Base-by-base conservation (phyloP, 2,113 vertebrate species). In the Bubo bubo region DNA sequence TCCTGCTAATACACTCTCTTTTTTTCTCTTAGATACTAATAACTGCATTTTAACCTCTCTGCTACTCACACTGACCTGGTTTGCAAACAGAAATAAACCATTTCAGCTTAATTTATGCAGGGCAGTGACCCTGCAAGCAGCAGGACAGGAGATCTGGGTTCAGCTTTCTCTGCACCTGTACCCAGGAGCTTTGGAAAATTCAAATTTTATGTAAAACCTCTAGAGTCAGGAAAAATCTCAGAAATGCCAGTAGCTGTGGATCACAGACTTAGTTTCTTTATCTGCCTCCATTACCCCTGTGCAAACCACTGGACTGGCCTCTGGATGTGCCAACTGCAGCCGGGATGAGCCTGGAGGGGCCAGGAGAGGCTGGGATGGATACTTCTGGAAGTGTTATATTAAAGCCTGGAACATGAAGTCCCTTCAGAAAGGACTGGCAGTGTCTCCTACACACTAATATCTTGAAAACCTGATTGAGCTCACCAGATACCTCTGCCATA, bases 1-100 rank as follows among this genome's bases (percentile, higher is more conserved):
- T 86, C 41, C 74, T 58, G 50, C 49, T 91, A 59, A 79, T n/a
- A 35, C 0, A 4, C 4, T 30, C 2, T 6, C 7, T 60, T 91
- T 55, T 52, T 52, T 52, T 10, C 27, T 60, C 37, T 89, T 41
- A 34, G 49, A 43, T 71, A 66, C 11, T 56, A 70, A 79, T 49
- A 68, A 71, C 14, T 58, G 30, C 47, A 52, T 90, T 93, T 94
- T 60, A 74, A 79, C 41, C 63, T 79, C 70, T 62, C 41, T 83
- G 63, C 79, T 86, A 66, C 58, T 76, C 53, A 9, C 20, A 34
- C 4, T 45, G 60, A 83, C 80, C 84, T 90, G 81, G 30, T 79
- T 32, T 93, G 53, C n/a, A 85, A 95, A 81, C 20, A 95, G 64
- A 95, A 96, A 87, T 32, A 67, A 94, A 68, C 32, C 19, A 75